A percentile compares a stretch with the other conserved stretches of the same genome.
Evolutionary conservation across 2,888 invertebrate genomes (phyloP).

Genomic region (Apocheima hispidaria): DNA sequence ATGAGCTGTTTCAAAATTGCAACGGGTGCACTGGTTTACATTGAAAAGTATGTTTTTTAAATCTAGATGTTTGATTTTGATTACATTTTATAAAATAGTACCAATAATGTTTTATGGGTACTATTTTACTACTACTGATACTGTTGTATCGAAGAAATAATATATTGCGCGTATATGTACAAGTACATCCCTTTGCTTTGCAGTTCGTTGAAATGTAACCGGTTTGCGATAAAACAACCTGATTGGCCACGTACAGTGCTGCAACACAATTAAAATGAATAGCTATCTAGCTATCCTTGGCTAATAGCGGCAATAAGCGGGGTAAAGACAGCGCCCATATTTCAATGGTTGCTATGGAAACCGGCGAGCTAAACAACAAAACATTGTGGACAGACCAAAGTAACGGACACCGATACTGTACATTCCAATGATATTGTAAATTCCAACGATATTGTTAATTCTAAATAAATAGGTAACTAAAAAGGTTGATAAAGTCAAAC

Average conservation of each 20-base stretch:
- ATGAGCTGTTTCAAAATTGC: conserved; percentile 56
- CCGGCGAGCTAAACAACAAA: conserved; percentile 72
- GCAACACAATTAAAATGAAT: conserved; percentile 68
- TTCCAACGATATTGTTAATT: no score
- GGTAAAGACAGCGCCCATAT: conserved; percentile 77
- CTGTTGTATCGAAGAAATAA: conserved; percentile 43
- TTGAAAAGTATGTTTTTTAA: neutral
- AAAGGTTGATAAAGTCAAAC: no score
- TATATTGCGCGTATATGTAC: no score
- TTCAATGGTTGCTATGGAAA: conserved; percentile 78
- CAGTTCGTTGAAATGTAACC: conserved; percentile 35
- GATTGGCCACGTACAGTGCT: conserved; percentile 56
- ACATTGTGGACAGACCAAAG: no score
- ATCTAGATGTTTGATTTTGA: neutral
- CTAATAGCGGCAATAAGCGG: conserved; percentile 76
- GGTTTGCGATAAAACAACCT: conserved; percentile 33
- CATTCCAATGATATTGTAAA: neutral
- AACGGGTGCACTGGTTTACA: neutral
- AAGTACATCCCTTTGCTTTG: no score
- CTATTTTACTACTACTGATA: no score
- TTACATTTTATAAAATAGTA: no score
- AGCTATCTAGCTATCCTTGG: conserved; percentile 77
- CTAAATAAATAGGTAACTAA: no score
- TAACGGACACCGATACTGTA: conserved; percentile 1
- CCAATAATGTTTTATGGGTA: no score